Percentiles rank a stretch among this genome's conserved stretches.
These are phyloP conservation scores for Pseudotriccus pelzelni DNA, from an alignment of 2,797 vertebrate genomes.

Conservation along the genomic window DNA sequence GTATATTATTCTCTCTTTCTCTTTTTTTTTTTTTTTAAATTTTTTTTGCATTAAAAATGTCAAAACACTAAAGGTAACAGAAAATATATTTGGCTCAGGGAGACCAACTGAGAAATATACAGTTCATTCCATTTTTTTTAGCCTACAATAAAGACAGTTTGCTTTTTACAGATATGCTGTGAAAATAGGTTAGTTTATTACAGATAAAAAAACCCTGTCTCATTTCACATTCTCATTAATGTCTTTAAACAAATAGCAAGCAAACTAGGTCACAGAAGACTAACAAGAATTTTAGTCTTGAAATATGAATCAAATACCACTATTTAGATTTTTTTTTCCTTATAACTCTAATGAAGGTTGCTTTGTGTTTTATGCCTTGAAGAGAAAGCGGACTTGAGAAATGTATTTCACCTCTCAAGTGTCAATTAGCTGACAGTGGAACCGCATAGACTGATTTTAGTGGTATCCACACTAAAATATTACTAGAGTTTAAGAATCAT, in stretches of 20 bases:
- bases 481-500: not conserved
- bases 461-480: not conserved
- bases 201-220: not conserved
- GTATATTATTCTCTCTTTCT: not conserved
- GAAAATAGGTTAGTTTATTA: slow-evolving; percentile 21
- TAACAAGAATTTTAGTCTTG: not conserved
- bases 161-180: not conserved
- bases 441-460: not conserved
- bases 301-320: not conserved
- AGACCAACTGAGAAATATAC: not conserved
- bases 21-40: not conserved
- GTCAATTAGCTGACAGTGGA: not conserved
- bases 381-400: not conserved
- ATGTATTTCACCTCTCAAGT: not conserved
- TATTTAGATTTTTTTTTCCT: not conserved
- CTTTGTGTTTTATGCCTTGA: not conserved
- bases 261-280: slow-evolving; percentile 20
- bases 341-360: not conserved
- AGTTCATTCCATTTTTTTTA: not conserved
- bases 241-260: not conserved
- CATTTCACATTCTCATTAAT: slow-evolving; percentile 28
- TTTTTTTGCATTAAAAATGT: not conserved
- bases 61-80: not conserved
- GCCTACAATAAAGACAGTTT: not conserved
- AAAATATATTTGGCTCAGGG: not conserved